Percentiles rank a stretch among this genome's conserved stretches.
Conservation (phyloP, 2,797 vertebrate genomes). For the Anguilla megastoma region DNA sequence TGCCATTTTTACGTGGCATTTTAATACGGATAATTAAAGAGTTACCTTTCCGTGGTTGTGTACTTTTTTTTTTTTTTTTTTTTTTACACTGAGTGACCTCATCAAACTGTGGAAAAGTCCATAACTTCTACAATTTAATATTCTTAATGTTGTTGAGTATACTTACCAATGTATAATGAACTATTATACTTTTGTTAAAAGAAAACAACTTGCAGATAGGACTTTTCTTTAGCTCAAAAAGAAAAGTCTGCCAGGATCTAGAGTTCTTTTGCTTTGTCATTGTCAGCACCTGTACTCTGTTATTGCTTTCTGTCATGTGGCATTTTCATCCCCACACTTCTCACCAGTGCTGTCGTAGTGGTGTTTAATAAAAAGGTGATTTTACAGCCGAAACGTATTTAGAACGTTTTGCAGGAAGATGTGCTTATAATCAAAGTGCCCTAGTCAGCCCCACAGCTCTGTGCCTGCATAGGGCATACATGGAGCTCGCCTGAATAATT, state of each 20-base stretch:
- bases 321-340: conserved; percentile 12
- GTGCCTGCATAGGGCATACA: conserved; percentile 19
- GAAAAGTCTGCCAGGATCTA: conserved; percentile 32
- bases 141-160: neutral
- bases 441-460: conserved; percentile 16
- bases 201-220: conserved; percentile 23
- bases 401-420: neutral
- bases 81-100: neutral
- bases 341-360: conserved; percentile 8
- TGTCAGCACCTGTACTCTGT: conserved; percentile 41
- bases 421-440: conserved; percentile 17
- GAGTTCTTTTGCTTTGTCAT: conserved; percentile 32
- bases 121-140: neutral
- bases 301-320: conserved; percentile 33
- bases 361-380: conserved; percentile 33
- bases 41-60: neutral
- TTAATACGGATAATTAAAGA: neutral
- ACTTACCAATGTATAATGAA: neutral
- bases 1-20: neutral
- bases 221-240: conserved; percentile 19
- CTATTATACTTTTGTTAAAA: neutral
- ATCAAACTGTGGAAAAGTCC: neutral
- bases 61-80: neutral
- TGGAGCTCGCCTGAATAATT: conserved; percentile 38
- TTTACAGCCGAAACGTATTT: neutral